These are phyloP conservation scores for Acleris laterana DNA, from an alignment of 2,888 invertebrate species.

Conservation along the genomic window DNA sequence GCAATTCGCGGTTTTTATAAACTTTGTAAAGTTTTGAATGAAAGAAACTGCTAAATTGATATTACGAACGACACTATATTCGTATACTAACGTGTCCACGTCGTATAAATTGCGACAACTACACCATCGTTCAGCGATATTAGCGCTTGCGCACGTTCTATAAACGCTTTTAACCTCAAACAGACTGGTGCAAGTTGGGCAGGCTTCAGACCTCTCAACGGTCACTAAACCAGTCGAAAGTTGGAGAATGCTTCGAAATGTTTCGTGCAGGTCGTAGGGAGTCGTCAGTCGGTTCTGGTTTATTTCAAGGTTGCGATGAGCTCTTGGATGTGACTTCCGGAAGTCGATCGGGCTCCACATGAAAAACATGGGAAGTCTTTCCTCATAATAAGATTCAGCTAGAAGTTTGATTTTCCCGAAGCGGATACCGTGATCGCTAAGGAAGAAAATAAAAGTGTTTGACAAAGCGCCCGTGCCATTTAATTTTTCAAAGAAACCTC, in stretches of 20 bases:
- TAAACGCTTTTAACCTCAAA: conserved; percentile 82
- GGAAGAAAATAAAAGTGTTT: conserved; percentile 87
- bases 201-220: conserved; percentile 74
- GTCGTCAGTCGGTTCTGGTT: conserved; percentile 88
- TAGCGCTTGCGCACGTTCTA: conserved; percentile 87
- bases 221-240: conserved; percentile 66
- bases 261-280: conserved; percentile 90
- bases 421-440: conserved; percentile 91
- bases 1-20: conserved; percentile 55
- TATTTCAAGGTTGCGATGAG: conserved; percentile 82
- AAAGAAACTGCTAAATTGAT: conserved; percentile 66
- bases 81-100: conserved; percentile 56
- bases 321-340: conserved; percentile 76
- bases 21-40: conserved; percentile 49
- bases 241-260: conserved; percentile 85
- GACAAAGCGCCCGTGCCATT: conserved; percentile 81
- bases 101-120: conserved; percentile 85
- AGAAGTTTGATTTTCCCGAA: conserved; percentile 87
- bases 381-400: conserved; percentile 90
- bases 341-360: conserved; percentile 87
- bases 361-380: conserved; percentile 89
- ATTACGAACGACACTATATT: conserved; percentile 65
- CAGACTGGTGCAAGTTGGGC: conserved; percentile 86
- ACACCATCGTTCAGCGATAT: conserved; percentile 89
- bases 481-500: conserved; percentile 81